phyloP scores from a whole-genome alignment of 30 jellyfish, hydroid and myxozoan species.

The Aurelia coerulea region DNA sequence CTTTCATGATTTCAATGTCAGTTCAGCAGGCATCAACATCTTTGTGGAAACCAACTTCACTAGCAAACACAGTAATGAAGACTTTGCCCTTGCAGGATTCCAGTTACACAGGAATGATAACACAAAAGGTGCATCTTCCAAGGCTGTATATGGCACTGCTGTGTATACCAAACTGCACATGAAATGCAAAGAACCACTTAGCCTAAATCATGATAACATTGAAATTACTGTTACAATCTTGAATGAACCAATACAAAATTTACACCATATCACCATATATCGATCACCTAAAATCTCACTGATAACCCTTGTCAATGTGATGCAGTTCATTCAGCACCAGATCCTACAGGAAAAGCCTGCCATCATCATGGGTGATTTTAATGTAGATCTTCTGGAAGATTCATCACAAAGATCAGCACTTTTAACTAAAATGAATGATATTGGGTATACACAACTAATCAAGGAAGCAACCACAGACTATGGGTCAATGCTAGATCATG shows the following conservation, averaged over 20 bases:
- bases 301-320: too few relatives aligned
- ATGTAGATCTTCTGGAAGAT: slow-evolving; percentile 1
- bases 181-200: too few relatives aligned
- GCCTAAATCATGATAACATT: slow-evolving; percentile 8
- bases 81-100: neutral
- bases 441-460: neutral
- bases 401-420: slow-evolving; percentile 1
- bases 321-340: neutral
- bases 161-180: too few relatives aligned
- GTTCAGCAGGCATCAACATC: slow-evolving; percentile 29
- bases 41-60: slow-evolving; percentile 30
- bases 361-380: slow-evolving; percentile 28
- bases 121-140: too few relatives aligned
- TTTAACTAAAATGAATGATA: neutral
- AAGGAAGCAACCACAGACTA: slow-evolving; percentile 2
- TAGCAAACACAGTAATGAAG: neutral
- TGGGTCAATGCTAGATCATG: slow-evolving; percentile 21
- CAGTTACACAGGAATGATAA: slow-evolving; percentile 25
- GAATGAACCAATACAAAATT: neutral
- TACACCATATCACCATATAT: neutral
- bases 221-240: slow-evolving; percentile 27
- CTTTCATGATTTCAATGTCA: slow-evolving; percentile 30
- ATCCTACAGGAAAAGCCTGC: neutral
- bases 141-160: slow-evolving; percentile 24
- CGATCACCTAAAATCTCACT: slow-evolving; percentile 17